These are phyloP conservation scores for Hexactinellida sp. DNA, from an alignment of 37 sponge, comb jelly and placozoan species.

Conservation along the genomic window DNA sequence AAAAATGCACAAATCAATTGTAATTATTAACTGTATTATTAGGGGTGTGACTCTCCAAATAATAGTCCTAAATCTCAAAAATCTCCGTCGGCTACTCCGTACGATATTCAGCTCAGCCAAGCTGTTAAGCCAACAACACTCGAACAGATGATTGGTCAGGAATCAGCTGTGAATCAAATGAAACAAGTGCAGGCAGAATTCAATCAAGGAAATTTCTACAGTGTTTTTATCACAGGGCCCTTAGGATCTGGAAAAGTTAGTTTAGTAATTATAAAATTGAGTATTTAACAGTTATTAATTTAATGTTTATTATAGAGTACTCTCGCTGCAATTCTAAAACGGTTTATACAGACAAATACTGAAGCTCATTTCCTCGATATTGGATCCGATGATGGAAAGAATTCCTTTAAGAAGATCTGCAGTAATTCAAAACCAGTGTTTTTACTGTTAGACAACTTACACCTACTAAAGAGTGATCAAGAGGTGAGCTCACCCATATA, in stretches of 20 bases:
- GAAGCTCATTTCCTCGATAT: not conserved
- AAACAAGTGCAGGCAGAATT: not conserved
- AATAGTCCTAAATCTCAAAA: not conserved
- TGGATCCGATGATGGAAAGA: not conserved
- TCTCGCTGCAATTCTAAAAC: not conserved
- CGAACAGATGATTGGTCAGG: not conserved
- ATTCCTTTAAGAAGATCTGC: not conserved
- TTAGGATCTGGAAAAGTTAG: not conserved
- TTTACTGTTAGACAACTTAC: not conserved
- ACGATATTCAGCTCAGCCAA: not conserved
- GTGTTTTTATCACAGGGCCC: not conserved
- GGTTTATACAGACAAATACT: not conserved
- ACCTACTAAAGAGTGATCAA: slow-evolving; percentile 2
- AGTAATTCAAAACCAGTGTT: slow-evolving; percentile 7
- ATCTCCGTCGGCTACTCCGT: not conserved
- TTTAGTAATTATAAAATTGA: not conserved
- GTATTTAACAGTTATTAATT: not conserved
- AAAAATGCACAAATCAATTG: not conserved
- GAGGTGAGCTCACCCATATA: too few relatives aligned
- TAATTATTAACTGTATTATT: too few relatives aligned
- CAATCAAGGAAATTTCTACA: not conserved
- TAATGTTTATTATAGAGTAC: not conserved
- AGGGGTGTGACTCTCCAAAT: too few relatives aligned
- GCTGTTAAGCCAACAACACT: not conserved
- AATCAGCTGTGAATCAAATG: not conserved